Evolutionary conservation across 2,888 invertebrate species (phyloP), one percentile per base, ranked within the genome.

Genomic region (Chrysodeixis includens): DNA sequence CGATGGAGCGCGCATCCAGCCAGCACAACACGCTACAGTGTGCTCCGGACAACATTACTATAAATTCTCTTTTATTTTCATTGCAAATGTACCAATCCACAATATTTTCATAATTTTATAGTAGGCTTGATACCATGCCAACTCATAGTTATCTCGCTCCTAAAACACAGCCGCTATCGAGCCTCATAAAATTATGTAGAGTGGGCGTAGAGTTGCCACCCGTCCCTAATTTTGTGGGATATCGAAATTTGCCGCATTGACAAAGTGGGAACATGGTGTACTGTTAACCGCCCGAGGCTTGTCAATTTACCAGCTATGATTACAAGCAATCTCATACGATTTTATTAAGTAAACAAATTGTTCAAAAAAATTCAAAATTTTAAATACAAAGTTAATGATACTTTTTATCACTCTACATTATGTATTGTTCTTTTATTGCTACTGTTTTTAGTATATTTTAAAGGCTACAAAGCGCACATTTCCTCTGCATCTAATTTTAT

Each of bases 81-180:
- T 75, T 81, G 76, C 82, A 79, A 82, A 84, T 83, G 78, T 84
- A 76, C 63, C 71, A 69, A 75, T 75, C 66, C 60, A 72, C 80
- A 78, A 79, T 86, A 86, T 87, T 86, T 86, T 86, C 81, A 84
- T 86, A 84, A 86, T 86, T 87, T 85, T 84, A 87, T 85, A 77
- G 82, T 78, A 78, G 72, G 70, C 82, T 83, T 81, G 86, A 84
- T 77, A 83, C 74, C 76, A 81, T 83, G 86, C 85, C 86, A 87
- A 86, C 71, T 81, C 74, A 82, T 78, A 76, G 81, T 82, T 87
- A 86, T 88, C 83, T 86, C 71, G 76, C 72, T 78, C 76, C 81
- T 83, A 85, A 83, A 82, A 80, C 80, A 74, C 82, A 79, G 71
- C 62, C 76, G 78, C 77, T 85, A 82, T 82, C 77, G 73, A 64